These are phyloP conservation scores for Actenoides hombroni DNA, from an alignment of 2,113 vertebrate genomes.

Conservation along the genomic window DNA sequence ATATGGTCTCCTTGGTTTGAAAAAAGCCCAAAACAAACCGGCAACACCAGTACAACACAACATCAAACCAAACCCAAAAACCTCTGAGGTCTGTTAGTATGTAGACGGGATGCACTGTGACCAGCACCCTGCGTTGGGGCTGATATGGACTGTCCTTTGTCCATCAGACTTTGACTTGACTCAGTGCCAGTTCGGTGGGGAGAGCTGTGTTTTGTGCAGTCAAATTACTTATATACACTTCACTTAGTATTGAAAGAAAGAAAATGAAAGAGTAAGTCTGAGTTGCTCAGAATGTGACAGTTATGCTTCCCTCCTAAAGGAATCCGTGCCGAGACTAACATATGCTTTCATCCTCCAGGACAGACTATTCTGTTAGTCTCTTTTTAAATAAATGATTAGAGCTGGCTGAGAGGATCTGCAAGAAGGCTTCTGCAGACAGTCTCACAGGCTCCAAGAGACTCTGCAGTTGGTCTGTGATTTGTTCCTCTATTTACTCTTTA, in stretches of 20 bases:
- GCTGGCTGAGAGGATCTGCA: constrained; percentile 22
- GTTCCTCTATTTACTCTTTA: constrained; percentile 20
- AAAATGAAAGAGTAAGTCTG: neutral
- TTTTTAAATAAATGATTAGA: constrained; percentile 59
- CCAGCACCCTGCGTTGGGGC: neutral
- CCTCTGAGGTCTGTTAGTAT: neutral
- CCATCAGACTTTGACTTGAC: neutral
- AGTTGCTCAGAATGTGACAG: constrained; percentile 30
- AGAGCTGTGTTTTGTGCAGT: neutral
- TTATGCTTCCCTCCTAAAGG: constrained; percentile 10
- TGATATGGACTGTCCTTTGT: neutral
- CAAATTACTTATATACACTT: neutral
- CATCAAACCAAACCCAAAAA: neutral
- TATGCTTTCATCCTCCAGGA: constrained; percentile 52
- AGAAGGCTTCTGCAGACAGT: constrained; percentile 10
- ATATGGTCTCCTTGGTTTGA: neutral
- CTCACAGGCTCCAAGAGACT: neutral
- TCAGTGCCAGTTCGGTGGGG: neutral
- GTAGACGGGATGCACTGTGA: neutral
- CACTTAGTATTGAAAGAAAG: neutral
- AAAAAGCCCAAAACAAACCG: neutral
- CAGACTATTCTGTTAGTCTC: constrained; percentile 51
- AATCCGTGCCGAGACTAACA: constrained; percentile 16
- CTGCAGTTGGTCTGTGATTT: constrained; percentile 14
- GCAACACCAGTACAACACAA: neutral